These are phyloP conservation scores for Scyliorhinus canicula DNA, from an alignment of 2,797 vertebrate genomes.

Conservation along the genomic window DNA sequence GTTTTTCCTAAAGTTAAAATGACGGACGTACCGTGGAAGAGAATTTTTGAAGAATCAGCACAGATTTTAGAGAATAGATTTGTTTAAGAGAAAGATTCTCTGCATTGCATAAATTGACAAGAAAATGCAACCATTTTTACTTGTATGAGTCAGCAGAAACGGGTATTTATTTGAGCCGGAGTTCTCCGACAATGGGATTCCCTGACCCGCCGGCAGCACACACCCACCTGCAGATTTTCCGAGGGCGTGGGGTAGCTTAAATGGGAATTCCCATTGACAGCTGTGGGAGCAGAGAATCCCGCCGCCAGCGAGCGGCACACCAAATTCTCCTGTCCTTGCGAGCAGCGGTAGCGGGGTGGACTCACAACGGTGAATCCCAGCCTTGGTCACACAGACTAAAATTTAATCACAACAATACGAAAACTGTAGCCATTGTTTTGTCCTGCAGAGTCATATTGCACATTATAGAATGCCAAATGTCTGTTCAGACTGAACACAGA, in stretches of 20 bases:
- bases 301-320: no score
- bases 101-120: not conserved
- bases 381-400: not conserved
- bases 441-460: not conserved
- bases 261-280: no score
- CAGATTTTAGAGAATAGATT: not conserved
- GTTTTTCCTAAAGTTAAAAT: no score
- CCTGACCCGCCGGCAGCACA: no score
- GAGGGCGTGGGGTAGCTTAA: no score
- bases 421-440: not conserved
- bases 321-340: no score
- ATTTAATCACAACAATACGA: not conserved
- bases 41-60: not conserved
- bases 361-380: no score
- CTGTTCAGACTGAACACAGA: not conserved
- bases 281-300: no score
- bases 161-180: not conserved
- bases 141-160: not conserved
- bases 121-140: not conserved
- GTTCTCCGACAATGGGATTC: no score
- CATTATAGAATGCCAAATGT: not conserved
- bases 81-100: not conserved
- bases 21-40: no score
- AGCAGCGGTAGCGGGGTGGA: no score
- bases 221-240: no score